Evolutionary conservation across 2,797 vertebrate genomes (phyloP), one percentile per base, ranked within the genome.

Genomic region (Paratrypauchen microcephalus): DNA sequence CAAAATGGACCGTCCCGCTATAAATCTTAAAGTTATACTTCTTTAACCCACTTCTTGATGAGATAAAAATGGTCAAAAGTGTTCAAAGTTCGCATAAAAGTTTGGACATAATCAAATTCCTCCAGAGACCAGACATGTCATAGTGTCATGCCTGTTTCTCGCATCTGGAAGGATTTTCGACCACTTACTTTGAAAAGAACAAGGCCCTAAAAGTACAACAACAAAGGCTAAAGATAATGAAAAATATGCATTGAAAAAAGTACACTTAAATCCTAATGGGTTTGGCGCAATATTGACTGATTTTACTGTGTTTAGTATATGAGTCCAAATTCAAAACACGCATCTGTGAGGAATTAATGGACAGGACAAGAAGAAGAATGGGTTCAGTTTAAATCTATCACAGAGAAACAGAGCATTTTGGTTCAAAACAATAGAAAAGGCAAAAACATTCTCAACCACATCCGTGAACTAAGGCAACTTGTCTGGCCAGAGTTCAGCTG

Each of bases 1-100:
- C 80, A 71, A 79, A 64, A 12, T 59, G 72, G 55, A 13, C 79
- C 50, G 9, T 2, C 47, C 72, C 56, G 65, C 79, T 82, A 79
- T 90, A 87, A 89, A 90, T 90, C 86, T 89, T 66, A 75, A 78
- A 47, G 78, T 77, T 73, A 82, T 16, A 15, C 41, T 61, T 83
- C 21, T 0, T 71, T 70, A 80, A 80, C 83, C 84, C 73, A 68
- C 80, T 77, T 83, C 84, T 81, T 76, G 77, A 57, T 77, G 50
- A 23, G 16, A 5, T 48, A 66, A 57, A 61, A 67, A 5, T 32
- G 41, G 69, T 39, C 58, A 70, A 57, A 61, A 66, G 4, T 32
- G 41, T 69, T 39, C 57, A 69, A 76, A 70, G 59, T 69, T 82
- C 79, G 68, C 70, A 30, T 18, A 58, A 58, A 74, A 61, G 71